Evolutionary conservation across 2,888 invertebrate genomes (phyloP), one percentile per base, ranked within the genome.

Genomic region (Drosophila emarginata): DNA sequence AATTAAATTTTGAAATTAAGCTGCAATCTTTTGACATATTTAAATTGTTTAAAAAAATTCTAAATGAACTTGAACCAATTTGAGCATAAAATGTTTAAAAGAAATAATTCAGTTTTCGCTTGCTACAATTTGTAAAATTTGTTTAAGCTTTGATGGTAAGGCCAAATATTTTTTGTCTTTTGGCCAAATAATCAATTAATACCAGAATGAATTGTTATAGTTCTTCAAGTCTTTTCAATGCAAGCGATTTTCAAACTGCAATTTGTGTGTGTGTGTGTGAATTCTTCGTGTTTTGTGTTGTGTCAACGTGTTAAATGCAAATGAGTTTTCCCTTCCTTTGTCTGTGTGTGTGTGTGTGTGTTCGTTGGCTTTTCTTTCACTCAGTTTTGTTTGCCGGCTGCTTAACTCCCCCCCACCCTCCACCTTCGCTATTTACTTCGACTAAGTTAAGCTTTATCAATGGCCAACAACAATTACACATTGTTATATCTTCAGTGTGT

Each of bases 291-390:
- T 63, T 58, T 14, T 59, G 14, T 64, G 58, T 61, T 66, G 67
- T 67, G 72, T 65, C 54, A 76, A 80, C 61, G 80, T 88, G 84
- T 88, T 78, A 79, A 88, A 85, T 84, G 86, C 79, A 86, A 85
- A 88, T 80, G 78, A 77, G 79, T 71, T 78, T 80, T 45, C 11
- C 18, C 6, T 45, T 0, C 4, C 21, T 11, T 3, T 45, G 18
- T 45, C 0, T 11, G 9, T 64, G 69, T 66, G 69, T 37, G 64
- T 65, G 53, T 54, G n/a, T 61, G 36, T 45, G 36, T 26, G 28
- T 18, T 23, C n/a, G 32, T 14, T 40, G 21, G 11, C 51, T 28
- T 51, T 12, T 53, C 14, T n/a, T 37, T 36, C 11, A 12, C 39
- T 61, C 36, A 21, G 45, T 45, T 45, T 11, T 26, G 37, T 28